These are phyloP conservation scores for Caenorhabditis panamensis DNA, from an alignment of 2,888 invertebrate genomes.

Conservation along the genomic window DNA sequence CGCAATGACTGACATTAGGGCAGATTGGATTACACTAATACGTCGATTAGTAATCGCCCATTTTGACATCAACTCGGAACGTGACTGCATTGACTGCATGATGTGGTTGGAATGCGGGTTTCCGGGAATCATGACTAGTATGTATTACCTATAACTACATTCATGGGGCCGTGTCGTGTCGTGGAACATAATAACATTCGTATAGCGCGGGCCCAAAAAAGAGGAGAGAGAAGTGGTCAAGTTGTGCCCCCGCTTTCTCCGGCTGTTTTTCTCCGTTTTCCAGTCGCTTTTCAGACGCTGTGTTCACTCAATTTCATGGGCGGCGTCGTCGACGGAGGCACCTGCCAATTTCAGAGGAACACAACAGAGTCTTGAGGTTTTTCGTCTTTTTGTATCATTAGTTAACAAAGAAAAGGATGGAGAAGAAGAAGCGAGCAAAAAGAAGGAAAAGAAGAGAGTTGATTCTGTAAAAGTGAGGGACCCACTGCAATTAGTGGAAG, in stretches of 20 bases:
- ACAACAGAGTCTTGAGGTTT: too few relatives aligned
- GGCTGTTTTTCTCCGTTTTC: slow-evolving; percentile 24
- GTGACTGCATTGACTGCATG: not conserved
- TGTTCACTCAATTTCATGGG: slow-evolving; percentile 6
- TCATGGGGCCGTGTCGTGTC: not conserved
- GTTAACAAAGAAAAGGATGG: not conserved
- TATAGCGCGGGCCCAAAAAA: slow-evolving; percentile 15
- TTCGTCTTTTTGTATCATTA: not conserved
- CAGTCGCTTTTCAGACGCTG: not conserved
- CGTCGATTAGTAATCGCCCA: not conserved
- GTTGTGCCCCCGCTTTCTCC: slow-evolving; percentile 8
- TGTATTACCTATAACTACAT: not conserved
- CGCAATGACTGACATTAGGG: not conserved
- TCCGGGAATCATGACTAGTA: not conserved
- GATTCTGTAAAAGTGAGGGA: slow-evolving; percentile 10
- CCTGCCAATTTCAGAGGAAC: slow-evolving; percentile 11
- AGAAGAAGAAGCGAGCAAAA: not conserved
- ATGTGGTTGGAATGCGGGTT: not conserved
- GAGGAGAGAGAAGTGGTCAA: slow-evolving; percentile 21
- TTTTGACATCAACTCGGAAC: not conserved
- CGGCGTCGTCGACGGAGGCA: not conserved
- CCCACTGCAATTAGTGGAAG: slow-evolving; percentile 6
- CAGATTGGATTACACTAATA: slow-evolving; percentile 15
- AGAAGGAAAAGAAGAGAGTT: slow-evolving; percentile 10
- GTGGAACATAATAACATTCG: slow-evolving; percentile 17